phyloP scores from a whole-genome alignment of 2,797 vertebrate genomes.

The Karalla daura region DNA sequence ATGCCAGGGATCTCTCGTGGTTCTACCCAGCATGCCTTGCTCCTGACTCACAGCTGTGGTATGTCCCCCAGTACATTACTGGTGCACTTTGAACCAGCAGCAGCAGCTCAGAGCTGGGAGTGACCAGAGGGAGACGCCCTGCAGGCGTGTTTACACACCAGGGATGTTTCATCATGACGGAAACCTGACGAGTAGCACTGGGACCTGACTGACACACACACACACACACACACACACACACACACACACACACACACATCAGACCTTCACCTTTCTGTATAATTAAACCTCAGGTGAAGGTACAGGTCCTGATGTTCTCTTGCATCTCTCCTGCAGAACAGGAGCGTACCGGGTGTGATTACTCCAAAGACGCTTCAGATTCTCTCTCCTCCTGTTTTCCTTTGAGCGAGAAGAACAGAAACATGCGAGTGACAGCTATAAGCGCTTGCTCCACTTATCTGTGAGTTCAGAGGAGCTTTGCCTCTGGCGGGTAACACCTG shows the following conservation, averaged over 20 bases:
- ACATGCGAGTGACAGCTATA: no score
- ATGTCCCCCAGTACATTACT: constrained; percentile 41
- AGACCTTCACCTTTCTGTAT: background rate
- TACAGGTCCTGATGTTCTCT: no score
- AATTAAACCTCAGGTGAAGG: background rate
- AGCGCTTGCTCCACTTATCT: no score
- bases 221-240: no score
- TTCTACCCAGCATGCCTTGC: constrained; percentile 39
- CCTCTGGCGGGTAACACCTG: no score
- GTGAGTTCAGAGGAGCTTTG: no score
- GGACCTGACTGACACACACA: no score
- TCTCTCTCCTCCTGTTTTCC: background rate
- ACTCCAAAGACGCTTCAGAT: background rate
- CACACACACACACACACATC: background rate
- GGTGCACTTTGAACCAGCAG: constrained; percentile 57
- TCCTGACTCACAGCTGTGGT: constrained; percentile 54
- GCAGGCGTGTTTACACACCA: constrained; percentile 25
- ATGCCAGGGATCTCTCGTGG: constrained; percentile 9
- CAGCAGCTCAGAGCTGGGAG: constrained; percentile 37
- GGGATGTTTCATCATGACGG: constrained; percentile 15
- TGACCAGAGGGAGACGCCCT: constrained; percentile 24
- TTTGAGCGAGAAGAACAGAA: background rate
- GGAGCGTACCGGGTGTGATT: background rate
- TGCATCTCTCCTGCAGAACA: no score
- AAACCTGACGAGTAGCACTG: no score